Evolutionary conservation across 2,888 invertebrate species (phyloP).

Genomic region (Epirrita christyi): DNA sequence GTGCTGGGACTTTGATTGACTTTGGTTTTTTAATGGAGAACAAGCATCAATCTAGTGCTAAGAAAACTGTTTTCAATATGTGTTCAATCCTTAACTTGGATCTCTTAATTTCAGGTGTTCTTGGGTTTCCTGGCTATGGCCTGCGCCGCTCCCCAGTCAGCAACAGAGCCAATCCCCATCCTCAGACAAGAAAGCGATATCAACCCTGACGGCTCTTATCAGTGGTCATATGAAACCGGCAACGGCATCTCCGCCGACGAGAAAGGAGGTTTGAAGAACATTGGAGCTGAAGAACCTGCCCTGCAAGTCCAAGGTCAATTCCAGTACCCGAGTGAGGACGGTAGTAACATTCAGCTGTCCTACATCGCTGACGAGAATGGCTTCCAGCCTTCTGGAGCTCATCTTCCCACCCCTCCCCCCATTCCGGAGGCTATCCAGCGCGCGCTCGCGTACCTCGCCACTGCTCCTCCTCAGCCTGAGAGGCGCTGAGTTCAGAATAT

Average conservation of each 20-base stretch:
- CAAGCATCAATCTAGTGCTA: neutral
- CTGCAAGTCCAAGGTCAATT: slow-evolving; percentile 86
- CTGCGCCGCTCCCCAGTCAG: slow-evolving; percentile 68
- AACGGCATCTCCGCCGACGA: slow-evolving; percentile 86
- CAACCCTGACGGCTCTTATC: slow-evolving; percentile 86
- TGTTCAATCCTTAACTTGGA: slow-evolving; percentile 3
- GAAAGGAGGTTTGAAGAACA: slow-evolving; percentile 80
- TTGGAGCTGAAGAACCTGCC: slow-evolving; percentile 80
- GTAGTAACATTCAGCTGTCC: slow-evolving; percentile 82
- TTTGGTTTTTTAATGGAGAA: neutral
- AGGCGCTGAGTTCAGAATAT: slow-evolving; percentile 39
- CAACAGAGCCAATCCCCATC: slow-evolving; percentile 76
- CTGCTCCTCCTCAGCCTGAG: slow-evolving; percentile 83
- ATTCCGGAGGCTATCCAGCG: slow-evolving; percentile 88
- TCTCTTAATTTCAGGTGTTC: slow-evolving; percentile 64
- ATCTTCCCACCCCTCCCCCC: slow-evolving; percentile 87
- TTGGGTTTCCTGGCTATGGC: slow-evolving; percentile 67
- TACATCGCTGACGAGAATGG: slow-evolving; percentile 90
- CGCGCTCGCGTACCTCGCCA: slow-evolving; percentile 87
- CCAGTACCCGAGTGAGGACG: slow-evolving; percentile 87
- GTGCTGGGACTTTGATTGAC: neutral
- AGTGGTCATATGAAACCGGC: slow-evolving; percentile 85
- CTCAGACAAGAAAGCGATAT: slow-evolving; percentile 80
- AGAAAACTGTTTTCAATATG: neutral
- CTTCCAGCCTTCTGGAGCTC: slow-evolving; percentile 86